phyloP scores from a whole-genome alignment of 2,113 vertebrate genomes.

The Oriolus oriolus region DNA sequence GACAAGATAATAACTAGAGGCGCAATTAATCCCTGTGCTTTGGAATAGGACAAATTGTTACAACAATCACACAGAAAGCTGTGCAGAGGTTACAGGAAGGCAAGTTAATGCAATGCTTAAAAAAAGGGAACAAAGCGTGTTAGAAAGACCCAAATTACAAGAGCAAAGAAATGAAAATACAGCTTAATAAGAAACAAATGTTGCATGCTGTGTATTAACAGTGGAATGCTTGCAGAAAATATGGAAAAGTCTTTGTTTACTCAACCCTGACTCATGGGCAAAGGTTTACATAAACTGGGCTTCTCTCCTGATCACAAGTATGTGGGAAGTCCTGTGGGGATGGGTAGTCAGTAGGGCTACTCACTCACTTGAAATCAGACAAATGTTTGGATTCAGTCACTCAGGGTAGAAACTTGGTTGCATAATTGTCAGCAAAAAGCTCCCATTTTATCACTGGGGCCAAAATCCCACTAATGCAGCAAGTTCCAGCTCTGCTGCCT shows the following conservation, averaged over 20 bases:
- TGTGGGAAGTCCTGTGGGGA: neutral
- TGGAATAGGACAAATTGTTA: constrained; percentile 56
- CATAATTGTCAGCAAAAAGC: neutral
- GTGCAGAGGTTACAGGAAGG: constrained; percentile 56
- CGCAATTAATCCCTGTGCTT: constrained; percentile 63
- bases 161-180: constrained; percentile 29
- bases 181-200: constrained; percentile 28
- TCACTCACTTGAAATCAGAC: neutral
- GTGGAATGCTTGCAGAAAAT: constrained; percentile 30
- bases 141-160: constrained; percentile 21
- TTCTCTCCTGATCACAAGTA: neutral
- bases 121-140: neutral
- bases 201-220: neutral
- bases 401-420: neutral
- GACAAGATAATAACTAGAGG: constrained; percentile 72
- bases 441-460: neutral
- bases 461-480: neutral
- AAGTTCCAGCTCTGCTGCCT: neutral
- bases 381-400: neutral
- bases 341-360: neutral
- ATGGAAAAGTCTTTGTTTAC: constrained; percentile 1
- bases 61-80: constrained; percentile 42
- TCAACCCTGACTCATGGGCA: constrained; percentile 1
- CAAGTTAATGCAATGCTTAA: constrained; percentile 15
- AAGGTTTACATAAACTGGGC: constrained; percentile 11